These are phyloP conservation scores for Scaptomyza polygonia DNA, from an alignment of 2,888 invertebrate species.

Conservation along the genomic window DNA sequence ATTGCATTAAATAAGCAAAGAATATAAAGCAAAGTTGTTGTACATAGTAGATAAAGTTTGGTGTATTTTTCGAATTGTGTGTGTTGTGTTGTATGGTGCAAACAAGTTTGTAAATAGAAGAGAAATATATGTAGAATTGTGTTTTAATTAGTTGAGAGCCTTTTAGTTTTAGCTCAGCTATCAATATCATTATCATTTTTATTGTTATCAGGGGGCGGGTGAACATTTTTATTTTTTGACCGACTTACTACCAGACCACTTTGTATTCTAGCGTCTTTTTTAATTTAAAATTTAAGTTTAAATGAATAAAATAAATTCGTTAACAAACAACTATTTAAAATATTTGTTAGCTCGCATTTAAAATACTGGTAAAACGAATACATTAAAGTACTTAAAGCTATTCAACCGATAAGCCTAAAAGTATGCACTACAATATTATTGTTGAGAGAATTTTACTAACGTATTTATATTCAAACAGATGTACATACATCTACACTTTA, in stretches of 20 bases:
- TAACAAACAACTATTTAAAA: background rate
- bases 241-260: conserved; percentile 75
- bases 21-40: conserved; percentile 22
- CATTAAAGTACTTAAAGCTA: background rate
- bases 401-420: conserved; percentile 40
- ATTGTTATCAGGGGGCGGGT: conserved; percentile 7
- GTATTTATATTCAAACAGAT: background rate
- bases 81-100: conserved; percentile 56
- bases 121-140: conserved; percentile 61
- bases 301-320: background rate
- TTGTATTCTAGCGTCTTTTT: conserved; percentile 27
- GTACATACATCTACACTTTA: background rate
- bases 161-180: conserved; percentile 13
- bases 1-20: conserved; percentile 36
- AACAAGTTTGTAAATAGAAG: conserved; percentile 73
- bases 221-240: conserved; percentile 37
- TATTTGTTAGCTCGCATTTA: background rate
- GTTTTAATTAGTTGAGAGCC: conserved; percentile 57
- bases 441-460: background rate
- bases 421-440: conserved; percentile 45
- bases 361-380: background rate
- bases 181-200: conserved; percentile 1
- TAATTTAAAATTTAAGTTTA: background rate
- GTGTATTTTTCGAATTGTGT: conserved; percentile 19
- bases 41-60: conserved; percentile 7